These are phyloP conservation scores for Mycetomoellerius zeteki DNA, from an alignment of 1,140 invertebrate species.

Conservation along the genomic window DNA sequence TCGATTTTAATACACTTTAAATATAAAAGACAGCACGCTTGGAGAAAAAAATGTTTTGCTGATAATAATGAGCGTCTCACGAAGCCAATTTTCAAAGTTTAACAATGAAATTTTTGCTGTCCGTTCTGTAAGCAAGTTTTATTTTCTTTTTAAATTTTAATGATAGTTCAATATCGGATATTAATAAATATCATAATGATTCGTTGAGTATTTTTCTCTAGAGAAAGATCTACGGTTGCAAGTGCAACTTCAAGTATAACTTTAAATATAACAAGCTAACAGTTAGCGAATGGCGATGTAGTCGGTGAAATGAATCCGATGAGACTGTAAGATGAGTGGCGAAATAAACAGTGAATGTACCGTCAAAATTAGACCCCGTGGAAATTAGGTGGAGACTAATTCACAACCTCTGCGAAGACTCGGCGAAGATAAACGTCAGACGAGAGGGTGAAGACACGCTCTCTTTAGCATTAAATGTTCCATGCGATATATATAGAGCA, in stretches of 20 bases:
- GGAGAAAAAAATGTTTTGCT: too few relatives aligned
- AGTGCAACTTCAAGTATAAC: background rate
- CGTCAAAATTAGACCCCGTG: slow-evolving; percentile 62
- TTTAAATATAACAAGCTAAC: too few relatives aligned
- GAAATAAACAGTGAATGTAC: slow-evolving; percentile 43
- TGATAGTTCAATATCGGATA: background rate
- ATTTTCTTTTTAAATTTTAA: background rate
- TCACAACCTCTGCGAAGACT: slow-evolving; percentile 24
- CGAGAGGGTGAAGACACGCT: background rate
- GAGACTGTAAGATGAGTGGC: slow-evolving; percentile 10
- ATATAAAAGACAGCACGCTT: too few relatives aligned
- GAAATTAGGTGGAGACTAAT: slow-evolving; percentile 65
- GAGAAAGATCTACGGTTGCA: background rate
- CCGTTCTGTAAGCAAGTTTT: background rate
- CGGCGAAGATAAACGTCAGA: slow-evolving; percentile 21
- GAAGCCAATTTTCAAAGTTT: slow-evolving; percentile 3
- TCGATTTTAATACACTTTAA: too few relatives aligned
- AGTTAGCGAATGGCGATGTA: slow-evolving; percentile 4
- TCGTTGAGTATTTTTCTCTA: background rate
- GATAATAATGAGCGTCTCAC: background rate
- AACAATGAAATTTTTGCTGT: background rate
- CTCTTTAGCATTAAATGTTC: slow-evolving; percentile 10
- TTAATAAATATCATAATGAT: background rate
- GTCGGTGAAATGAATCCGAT: slow-evolving; percentile 26
- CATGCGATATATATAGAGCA: background rate